phyloP scores from a whole-genome alignment of 2,888 invertebrate species.

The Matsumyia berberina region DNA sequence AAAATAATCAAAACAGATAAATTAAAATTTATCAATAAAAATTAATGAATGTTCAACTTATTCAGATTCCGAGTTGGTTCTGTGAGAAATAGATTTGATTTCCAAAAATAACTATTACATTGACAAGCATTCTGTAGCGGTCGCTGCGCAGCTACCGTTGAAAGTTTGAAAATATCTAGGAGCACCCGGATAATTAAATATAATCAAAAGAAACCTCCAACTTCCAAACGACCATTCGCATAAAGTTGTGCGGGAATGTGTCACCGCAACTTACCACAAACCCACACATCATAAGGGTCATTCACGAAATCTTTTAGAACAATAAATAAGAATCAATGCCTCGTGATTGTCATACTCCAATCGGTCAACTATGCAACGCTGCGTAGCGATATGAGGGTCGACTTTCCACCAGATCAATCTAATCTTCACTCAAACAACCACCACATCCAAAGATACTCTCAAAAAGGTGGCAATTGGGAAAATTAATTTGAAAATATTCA shows the following conservation, averaged over 20 bases:
- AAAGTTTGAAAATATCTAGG: not conserved
- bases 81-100: too few species aligned
- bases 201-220: not conserved
- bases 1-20: too few species aligned
- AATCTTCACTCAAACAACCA: constrained; percentile 21
- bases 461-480: constrained; percentile 25
- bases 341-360: constrained; percentile 8
- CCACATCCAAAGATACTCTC: constrained; percentile 3
- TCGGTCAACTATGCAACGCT: constrained; percentile 14
- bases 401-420: constrained; percentile 15
- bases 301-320: constrained; percentile 11
- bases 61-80: too few species aligned
- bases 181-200: constrained; percentile 7
- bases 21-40: too few species aligned
- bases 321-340: constrained; percentile 34
- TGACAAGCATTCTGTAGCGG: not conserved
- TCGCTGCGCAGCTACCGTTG: not conserved
- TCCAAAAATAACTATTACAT: too few species aligned
- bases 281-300: constrained; percentile 29
- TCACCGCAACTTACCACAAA: constrained; percentile 3
- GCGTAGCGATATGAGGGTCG: constrained; percentile 34
- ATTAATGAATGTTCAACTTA: too few species aligned
- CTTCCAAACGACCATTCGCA: constrained; percentile 1
- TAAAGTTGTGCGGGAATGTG: constrained; percentile 23
- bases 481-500: constrained; percentile 24